phyloP scores from a whole-genome alignment of 2,888 invertebrate genomes.

The Heteromurus nitidus region DNA sequence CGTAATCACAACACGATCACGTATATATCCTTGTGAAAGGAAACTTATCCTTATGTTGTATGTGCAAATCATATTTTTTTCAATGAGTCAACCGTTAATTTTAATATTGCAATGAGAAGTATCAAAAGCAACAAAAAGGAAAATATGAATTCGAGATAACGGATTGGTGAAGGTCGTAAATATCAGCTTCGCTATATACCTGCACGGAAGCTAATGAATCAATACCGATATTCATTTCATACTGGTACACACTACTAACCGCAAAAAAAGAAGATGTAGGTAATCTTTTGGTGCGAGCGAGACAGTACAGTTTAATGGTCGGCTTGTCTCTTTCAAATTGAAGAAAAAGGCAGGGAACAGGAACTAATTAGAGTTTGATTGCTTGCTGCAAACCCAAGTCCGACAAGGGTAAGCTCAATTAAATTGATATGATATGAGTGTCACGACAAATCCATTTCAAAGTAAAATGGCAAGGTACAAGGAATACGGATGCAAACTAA shows the following conservation, averaged over 20 bases:
- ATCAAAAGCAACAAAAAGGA: neutral
- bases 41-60: neutral
- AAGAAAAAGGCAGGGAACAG: neutral
- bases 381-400: neutral
- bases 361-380: conserved; percentile 20
- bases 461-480: neutral
- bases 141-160: conserved; percentile 10
- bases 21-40: neutral
- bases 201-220: too few relatives aligned
- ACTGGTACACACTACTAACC: neutral
- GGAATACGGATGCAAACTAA: neutral
- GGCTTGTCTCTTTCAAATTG: neutral
- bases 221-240: too few relatives aligned
- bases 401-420: conserved; percentile 1
- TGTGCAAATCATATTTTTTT: too few relatives aligned
- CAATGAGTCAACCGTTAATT: conserved; percentile 40
- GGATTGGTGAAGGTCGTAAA: neutral
- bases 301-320: neutral
- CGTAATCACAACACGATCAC: neutral
- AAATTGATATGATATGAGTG: neutral
- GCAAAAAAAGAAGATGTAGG: neutral
- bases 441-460: neutral
- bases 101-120: neutral
- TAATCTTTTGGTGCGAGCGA: neutral
- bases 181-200: too few relatives aligned